A percentile compares a stretch with the other conserved stretches of the same genome.
Conservation (phyloP, 1,140 invertebrate species). For the Thrips palmi region DNA sequence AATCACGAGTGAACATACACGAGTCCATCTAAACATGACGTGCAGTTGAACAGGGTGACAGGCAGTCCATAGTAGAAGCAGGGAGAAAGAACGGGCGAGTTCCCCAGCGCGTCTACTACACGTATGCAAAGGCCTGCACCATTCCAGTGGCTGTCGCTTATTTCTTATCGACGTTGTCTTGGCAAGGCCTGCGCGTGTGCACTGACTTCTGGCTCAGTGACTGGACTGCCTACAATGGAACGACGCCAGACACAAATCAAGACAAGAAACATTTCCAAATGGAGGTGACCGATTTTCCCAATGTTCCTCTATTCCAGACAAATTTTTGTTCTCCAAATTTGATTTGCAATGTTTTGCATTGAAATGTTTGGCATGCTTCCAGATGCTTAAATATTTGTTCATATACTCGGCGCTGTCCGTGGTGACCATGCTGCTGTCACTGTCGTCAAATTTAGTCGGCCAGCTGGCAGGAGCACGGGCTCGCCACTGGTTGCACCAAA, state of each 20-base stretch:
- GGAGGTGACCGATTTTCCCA: too few relatives aligned
- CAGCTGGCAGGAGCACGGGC: constrained; percentile 41
- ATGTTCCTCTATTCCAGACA: background rate
- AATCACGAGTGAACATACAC: too few relatives aligned
- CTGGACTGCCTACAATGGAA: constrained; percentile 39
- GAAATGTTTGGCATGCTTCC: constrained; percentile 15
- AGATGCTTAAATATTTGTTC: constrained; percentile 34
- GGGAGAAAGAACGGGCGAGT: constrained; percentile 43
- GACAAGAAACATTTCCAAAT: constrained; percentile 12
- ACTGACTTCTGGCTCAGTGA: constrained; percentile 41
- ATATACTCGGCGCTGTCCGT: constrained; percentile 35
- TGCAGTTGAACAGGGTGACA: too few relatives aligned
- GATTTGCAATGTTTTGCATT: constrained; percentile 5
- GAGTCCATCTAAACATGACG: too few relatives aligned
- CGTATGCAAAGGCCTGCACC: constrained; percentile 43
- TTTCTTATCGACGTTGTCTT: constrained; percentile 32
- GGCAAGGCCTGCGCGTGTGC: constrained; percentile 35
- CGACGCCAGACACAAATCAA: constrained; percentile 13
- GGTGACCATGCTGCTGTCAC: constrained; percentile 33
- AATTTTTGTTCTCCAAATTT: constrained; percentile 5
- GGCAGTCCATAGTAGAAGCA: too few relatives aligned
- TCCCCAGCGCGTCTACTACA: constrained; percentile 35
- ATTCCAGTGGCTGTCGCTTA: constrained; percentile 30
- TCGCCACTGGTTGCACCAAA: constrained; percentile 37
- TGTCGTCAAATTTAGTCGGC: constrained; percentile 32